phyloP scores from a whole-genome alignment of 2,888 invertebrate genomes.

The Drosophila anceps region DNA sequence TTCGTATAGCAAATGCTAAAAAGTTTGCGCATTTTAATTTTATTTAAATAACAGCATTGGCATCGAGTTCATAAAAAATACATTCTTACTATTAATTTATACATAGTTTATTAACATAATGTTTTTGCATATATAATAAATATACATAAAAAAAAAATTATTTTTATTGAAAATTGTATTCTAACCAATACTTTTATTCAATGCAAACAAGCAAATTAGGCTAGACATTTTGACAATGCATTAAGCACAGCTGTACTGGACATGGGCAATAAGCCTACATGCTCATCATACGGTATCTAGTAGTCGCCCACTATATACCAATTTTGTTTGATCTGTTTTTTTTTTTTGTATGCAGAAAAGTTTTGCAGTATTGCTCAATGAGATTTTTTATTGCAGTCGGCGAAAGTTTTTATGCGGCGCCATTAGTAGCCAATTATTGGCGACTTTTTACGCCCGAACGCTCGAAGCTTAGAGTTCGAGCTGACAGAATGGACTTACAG shows the following conservation, averaged over 20 bases:
- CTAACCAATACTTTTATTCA: too few species aligned
- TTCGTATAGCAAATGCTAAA: too few species aligned
- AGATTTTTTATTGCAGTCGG: conserved; percentile 69
- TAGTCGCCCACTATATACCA: conserved; percentile 8
- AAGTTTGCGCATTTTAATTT: too few species aligned
- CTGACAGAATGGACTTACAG: conserved; percentile 7
- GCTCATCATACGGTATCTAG: not conserved
- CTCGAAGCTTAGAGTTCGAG: conserved; percentile 15
- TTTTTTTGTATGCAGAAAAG: conserved; percentile 46
- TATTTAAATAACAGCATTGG: too few species aligned
- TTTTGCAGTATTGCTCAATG: conserved; percentile 59
- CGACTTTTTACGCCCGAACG: conserved; percentile 70
- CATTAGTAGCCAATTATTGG: conserved; percentile 80
- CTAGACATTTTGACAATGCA: too few species aligned
- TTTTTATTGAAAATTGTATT: too few species aligned
- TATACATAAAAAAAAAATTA: too few species aligned
- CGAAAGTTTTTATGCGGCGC: conserved; percentile 75
- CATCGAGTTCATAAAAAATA: too few species aligned
- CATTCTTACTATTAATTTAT: too few species aligned
- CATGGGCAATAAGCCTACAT: not conserved
- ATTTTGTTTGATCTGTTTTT: conserved; percentile 1
- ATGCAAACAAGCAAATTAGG: too few species aligned
- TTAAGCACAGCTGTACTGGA: not conserved
- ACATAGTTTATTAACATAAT: too few species aligned
- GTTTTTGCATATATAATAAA: too few species aligned